Base-by-base conservation (phyloP, 2,797 vertebrate genomes). In the Sitta carolinensis region DNA sequence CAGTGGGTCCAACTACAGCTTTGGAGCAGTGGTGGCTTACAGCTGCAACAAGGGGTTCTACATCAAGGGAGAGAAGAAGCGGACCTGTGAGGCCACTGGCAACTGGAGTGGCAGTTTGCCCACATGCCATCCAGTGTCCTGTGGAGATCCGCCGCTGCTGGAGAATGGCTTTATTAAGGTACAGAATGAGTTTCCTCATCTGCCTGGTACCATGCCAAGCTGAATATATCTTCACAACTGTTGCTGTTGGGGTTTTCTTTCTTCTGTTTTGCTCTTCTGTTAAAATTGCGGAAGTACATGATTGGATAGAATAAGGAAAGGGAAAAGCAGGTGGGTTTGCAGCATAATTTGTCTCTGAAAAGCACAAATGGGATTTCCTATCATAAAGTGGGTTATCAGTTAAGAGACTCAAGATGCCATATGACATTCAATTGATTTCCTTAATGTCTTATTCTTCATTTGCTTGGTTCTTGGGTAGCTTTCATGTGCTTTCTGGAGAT, bases 51-150 rank as follows among this genome's bases (percentile, higher is more conserved):
- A 98, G 38, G 99, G 99, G 1, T 99, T 98, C 96, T 96, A 99
- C 90, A 99, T 99, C 95, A 98, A 98, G 94, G 99, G 99, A 51
- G 99, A 99, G 94, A 99, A 99, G 97, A 99, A 98, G 95, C 98
- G 99, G 66, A 99, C 98, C 19, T 99, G 99, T 55, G 98, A 99
- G 89, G 99, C 99, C 84, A 98, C 98, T 7, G 99, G 99, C 43
- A 98, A 98, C 50, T 99, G 99, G 99, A 99, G 98, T 63, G 98
- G 98, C 72, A 97, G 89, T 76, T 97, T 98, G 59, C 99, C 99
- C 25, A 97, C 97, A 1, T 99, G 99, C 96, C 98, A 98, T 30
- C 99, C 99, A 4, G 99, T 99, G 5, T 97, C 98, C 85, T 99
- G 99, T 92, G 96, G 97, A 17, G 96, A 95, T 4, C 99, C 98